Conservation (phyloP, 2,113 vertebrate genomes). For the Pampusana beccarii region DNA sequence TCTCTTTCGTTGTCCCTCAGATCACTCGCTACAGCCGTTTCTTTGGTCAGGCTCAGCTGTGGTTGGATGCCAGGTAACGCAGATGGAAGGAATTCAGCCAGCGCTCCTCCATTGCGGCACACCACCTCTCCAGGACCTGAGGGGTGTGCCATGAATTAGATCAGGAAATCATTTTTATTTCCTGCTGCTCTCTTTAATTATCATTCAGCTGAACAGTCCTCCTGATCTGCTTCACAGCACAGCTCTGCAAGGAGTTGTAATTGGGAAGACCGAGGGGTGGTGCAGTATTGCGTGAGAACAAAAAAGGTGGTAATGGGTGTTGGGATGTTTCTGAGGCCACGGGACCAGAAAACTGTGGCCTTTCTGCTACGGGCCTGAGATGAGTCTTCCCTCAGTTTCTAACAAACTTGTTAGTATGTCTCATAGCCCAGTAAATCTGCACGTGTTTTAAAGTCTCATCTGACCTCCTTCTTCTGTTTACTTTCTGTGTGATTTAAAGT, state of each 20-base stretch:
- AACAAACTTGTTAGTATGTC: not conserved
- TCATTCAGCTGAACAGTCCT: not conserved
- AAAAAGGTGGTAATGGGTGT: not conserved
- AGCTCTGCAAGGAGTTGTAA: not conserved
- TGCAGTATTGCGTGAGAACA: not conserved
- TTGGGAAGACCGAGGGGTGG: not conserved
- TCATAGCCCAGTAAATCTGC: not conserved
- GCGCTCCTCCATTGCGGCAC: not conserved
- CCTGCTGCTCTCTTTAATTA: not conserved
- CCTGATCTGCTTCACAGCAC: not conserved
- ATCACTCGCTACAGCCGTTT: not conserved
- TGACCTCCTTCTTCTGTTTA: not conserved
- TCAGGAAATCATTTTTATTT: not conserved
- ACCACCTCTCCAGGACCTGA: not conserved
- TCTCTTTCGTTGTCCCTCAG: not conserved
- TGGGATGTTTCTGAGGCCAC: not conserved
- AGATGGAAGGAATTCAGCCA: not conserved
- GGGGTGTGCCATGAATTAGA: not conserved
- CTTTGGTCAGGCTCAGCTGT: not conserved
- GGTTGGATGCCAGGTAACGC: not conserved
- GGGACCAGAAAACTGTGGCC: not conserved
- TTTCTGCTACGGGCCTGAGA: not conserved
- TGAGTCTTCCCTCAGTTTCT: not conserved
- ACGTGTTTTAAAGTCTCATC: not conserved
- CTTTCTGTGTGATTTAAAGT: not conserved